These are phyloP conservation scores for Rhopilema esculentum DNA, from an alignment of 30 jellyfish, hydroid and myxozoan species.

Conservation along the genomic window DNA sequence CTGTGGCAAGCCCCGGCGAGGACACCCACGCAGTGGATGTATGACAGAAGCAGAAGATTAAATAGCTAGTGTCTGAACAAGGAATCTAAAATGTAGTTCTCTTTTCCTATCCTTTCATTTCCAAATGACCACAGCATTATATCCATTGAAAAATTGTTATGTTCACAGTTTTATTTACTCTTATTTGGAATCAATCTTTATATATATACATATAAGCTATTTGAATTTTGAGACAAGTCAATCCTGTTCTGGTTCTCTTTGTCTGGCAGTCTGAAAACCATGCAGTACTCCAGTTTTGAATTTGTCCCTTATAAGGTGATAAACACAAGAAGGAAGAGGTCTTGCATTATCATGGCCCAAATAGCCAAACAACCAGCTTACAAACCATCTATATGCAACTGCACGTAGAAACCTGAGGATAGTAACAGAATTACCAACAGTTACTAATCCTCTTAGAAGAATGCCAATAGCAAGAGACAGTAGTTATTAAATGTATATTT, in stretches of 20 bases:
- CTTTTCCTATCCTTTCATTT: not conserved
- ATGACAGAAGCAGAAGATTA: not conserved
- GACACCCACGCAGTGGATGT: not conserved
- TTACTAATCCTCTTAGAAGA: not conserved
- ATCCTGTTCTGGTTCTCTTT: conserved; percentile 4
- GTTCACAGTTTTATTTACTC: not conserved
- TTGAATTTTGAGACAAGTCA: not conserved
- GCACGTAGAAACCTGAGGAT: conserved; percentile 29
- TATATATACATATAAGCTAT: not conserved
- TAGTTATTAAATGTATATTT: not conserved
- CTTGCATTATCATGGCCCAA: conserved; percentile 25
- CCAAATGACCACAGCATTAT: not conserved
- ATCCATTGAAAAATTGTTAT: not conserved
- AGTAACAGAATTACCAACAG: not conserved
- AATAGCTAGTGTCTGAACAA: not conserved
- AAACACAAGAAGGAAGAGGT: conserved; percentile 51
- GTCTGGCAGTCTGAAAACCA: conserved; percentile 5
- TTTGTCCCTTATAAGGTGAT: conserved; percentile 15
- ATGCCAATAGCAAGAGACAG: conserved; percentile 20
- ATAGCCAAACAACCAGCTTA: conserved; percentile 28
- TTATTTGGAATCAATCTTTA: not conserved
- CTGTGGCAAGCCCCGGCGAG: not conserved
- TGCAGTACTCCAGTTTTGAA: conserved; percentile 2
- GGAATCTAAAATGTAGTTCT: not conserved
- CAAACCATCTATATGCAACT: conserved; percentile 51